Conservation (phyloP, 2,113 vertebrate species). For the Dromas ardeola region DNA sequence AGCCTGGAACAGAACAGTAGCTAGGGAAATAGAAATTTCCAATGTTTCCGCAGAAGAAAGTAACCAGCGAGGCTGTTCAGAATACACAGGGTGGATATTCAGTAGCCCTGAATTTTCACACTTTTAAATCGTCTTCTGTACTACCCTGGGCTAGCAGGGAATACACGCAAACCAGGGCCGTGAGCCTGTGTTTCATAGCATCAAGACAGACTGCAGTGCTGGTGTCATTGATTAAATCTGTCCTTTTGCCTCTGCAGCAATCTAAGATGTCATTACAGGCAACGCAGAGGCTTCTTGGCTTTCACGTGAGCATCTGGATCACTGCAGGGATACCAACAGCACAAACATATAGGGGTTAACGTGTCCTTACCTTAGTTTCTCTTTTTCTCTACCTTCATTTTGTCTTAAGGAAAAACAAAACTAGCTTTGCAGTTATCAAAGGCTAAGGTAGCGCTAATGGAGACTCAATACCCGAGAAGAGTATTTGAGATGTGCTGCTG, state of each 20-base stretch:
- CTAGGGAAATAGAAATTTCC: neutral
- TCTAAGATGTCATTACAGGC: slow-evolving; percentile 1
- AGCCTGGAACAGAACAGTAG: neutral
- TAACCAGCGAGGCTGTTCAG: neutral
- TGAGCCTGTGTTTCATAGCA: neutral
- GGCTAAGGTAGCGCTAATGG: neutral
- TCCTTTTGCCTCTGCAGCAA: slow-evolving; percentile 31
- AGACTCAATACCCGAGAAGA: neutral
- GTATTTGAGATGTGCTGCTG: neutral
- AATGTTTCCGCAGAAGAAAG: neutral
- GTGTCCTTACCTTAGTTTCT: neutral
- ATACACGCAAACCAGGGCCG: neutral
- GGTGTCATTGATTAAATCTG: slow-evolving; percentile 23
- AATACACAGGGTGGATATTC: neutral
- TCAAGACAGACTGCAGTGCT: slow-evolving; percentile 1
- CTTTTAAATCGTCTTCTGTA: neutral
- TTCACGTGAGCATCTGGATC: neutral
- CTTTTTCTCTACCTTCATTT: neutral
- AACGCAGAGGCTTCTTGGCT: neutral
- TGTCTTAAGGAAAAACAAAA: neutral
- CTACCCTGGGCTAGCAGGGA: neutral
- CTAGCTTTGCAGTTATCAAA: neutral
- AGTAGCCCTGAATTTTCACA: neutral
- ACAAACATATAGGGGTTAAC: neutral
- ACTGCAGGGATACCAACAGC: neutral